Percentiles rank a stretch among this genome's conserved stretches.
Conservation (phyloP, 2,797 vertebrate genomes). For the Myripristis murdjan region DNA sequence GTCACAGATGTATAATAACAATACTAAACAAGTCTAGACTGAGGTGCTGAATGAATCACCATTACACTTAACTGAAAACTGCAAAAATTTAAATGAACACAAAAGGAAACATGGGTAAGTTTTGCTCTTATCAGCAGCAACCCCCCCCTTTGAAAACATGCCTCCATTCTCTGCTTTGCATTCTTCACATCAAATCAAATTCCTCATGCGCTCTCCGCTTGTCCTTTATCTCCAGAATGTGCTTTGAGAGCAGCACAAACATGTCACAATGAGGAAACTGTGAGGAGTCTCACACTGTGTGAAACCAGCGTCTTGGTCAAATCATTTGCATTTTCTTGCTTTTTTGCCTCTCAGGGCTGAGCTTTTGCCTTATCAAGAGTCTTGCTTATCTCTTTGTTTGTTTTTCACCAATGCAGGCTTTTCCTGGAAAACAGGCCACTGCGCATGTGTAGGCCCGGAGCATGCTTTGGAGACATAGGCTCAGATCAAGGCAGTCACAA, state of each 20-base stretch:
- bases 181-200: constrained; percentile 88
- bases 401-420: constrained; percentile 82
- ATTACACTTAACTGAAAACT: constrained; percentile 6
- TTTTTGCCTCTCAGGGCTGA: constrained; percentile 63
- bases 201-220: constrained; percentile 84
- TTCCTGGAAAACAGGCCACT: constrained; percentile 85
- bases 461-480: constrained; percentile 64
- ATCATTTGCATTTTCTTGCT: constrained; percentile 84
- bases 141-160: constrained; percentile 71
- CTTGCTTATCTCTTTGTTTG: constrained; percentile 84
- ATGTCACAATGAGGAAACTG: constrained; percentile 86
- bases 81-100: constrained; percentile 51
- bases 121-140: constrained; percentile 76
- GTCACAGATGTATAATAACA: no score
- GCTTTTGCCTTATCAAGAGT: constrained; percentile 77
- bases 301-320: constrained; percentile 67
- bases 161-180: constrained; percentile 83
- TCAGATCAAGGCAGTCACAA: constrained; percentile 72
- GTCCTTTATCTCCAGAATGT: constrained; percentile 89
- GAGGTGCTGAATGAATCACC: neutral
- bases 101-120: constrained; percentile 74
- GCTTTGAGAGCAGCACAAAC: constrained; percentile 86
- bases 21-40: neutral
- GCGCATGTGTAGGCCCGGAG: constrained; percentile 76
- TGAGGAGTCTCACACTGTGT: constrained; percentile 73